phyloP scores from a whole-genome alignment of 2,797 vertebrate species.

The Cirrhinus molitorella region DNA sequence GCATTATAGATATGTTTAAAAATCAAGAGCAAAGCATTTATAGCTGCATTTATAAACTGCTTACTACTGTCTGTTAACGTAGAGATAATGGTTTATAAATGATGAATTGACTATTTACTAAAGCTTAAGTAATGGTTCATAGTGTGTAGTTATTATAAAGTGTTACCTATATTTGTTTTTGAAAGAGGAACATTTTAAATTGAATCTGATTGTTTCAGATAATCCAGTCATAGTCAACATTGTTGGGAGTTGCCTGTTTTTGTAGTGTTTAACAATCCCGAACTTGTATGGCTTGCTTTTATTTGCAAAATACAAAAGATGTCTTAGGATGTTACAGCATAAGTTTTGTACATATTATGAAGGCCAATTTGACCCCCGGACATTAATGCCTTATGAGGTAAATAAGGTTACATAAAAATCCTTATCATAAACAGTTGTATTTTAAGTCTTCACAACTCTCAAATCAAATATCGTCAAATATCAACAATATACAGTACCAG shows the following conservation, averaged over 20 bases:
- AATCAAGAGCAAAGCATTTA: too few species aligned
- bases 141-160: too few species aligned
- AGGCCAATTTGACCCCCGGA: not conserved
- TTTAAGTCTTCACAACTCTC: not conserved
- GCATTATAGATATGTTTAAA: too few species aligned
- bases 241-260: not conserved
- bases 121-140: too few species aligned
- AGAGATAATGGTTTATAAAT: too few species aligned
- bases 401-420: not conserved
- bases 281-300: too few species aligned
- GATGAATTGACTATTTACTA: too few species aligned
- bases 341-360: not conserved
- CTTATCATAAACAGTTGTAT: not conserved
- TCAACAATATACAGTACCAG: not conserved
- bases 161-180: too few species aligned
- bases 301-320: not conserved
- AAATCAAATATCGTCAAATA: not conserved
- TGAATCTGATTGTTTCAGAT: not conserved
- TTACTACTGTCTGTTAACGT: too few species aligned
- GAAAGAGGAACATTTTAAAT: not conserved
- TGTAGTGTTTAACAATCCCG: not conserved
- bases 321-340: not conserved
- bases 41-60: too few species aligned
- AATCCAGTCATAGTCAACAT: not conserved
- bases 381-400: not conserved